Percentiles rank a stretch among this genome's conserved stretches.
These are phyloP conservation scores for Nebria brevicollis DNA, from an alignment of 2,888 invertebrate species.

Conservation along the genomic window DNA sequence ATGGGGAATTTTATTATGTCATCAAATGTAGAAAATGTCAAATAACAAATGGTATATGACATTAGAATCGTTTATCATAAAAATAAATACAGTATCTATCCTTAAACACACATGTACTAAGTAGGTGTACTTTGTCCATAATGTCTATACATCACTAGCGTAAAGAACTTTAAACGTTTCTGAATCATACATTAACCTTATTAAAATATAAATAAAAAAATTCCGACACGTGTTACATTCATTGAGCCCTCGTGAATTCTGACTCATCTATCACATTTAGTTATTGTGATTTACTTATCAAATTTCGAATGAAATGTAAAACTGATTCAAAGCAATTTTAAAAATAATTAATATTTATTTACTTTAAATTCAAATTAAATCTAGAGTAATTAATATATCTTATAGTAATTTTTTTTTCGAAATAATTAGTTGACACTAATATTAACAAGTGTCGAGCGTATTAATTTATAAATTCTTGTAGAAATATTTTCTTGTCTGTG, in stretches of 20 bases:
- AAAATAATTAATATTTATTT: too few species aligned
- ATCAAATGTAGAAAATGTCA: too few species aligned
- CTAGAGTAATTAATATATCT: background rate
- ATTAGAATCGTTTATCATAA: background rate
- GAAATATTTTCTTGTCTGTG: background rate
- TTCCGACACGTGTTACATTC: conserved; percentile 8
- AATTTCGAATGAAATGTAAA: too few species aligned
- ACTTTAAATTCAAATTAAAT: background rate
- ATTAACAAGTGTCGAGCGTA: background rate
- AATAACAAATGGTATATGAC: background rate
- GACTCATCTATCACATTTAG: background rate
- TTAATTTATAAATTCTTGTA: background rate
- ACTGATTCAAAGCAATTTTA: too few species aligned
- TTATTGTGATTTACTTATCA: background rate
- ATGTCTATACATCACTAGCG: background rate
- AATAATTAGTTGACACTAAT: background rate
- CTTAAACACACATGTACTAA: background rate
- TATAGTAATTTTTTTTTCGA: background rate
- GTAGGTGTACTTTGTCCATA: conserved; percentile 1
- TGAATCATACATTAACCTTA: conserved; percentile 14
- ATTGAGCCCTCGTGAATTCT: background rate
- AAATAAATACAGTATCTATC: background rate
- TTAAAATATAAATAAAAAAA: conserved; percentile 3
- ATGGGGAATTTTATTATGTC: too few species aligned
- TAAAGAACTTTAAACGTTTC: background rate